Percentiles rank a stretch among this genome's conserved stretches.
These are phyloP conservation scores for Scaeva pyrastri DNA, from an alignment of 2,888 invertebrate genomes.

Conservation along the genomic window DNA sequence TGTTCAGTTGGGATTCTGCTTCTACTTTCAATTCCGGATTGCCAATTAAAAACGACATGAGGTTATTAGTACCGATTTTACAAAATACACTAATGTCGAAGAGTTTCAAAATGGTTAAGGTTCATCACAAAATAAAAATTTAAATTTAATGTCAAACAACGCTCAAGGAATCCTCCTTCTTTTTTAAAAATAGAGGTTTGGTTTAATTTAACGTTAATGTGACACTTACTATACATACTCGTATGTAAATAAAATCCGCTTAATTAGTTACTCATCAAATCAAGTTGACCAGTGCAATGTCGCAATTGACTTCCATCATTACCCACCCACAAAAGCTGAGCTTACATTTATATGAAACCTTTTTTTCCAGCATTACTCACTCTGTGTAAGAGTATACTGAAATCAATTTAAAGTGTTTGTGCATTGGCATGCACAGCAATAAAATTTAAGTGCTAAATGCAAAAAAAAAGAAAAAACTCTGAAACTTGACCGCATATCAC, in stretches of 20 bases:
- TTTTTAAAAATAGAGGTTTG: no score
- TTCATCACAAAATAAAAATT: no score
- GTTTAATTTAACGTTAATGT: background rate
- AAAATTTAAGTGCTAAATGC: constrained; percentile 42
- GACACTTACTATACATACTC: background rate
- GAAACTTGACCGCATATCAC: constrained; percentile 61
- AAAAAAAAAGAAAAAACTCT: constrained; percentile 26
- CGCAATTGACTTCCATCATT: constrained; percentile 33
- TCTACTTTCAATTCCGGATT: no score
- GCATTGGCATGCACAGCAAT: constrained; percentile 60
- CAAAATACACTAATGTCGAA: no score
- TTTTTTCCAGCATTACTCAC: constrained; percentile 48
- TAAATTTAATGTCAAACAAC: no score
- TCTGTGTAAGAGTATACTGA: background rate
- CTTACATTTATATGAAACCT: constrained; percentile 4
- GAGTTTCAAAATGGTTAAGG: no score
- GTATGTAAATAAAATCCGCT: background rate
- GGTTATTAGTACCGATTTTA: no score
- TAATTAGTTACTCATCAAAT: constrained; percentile 8
- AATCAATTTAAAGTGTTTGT: constrained; percentile 45
- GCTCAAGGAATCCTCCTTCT: no score
- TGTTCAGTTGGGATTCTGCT: no score
- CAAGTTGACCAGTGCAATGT: constrained; percentile 24
- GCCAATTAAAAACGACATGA: no score
- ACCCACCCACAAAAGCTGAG: constrained; percentile 44